A percentile compares a stretch with the other conserved stretches of the same genome.
Evolutionary conservation across 2,888 invertebrate species (phyloP).

Genomic region (Camptogramma bilineatum): DNA sequence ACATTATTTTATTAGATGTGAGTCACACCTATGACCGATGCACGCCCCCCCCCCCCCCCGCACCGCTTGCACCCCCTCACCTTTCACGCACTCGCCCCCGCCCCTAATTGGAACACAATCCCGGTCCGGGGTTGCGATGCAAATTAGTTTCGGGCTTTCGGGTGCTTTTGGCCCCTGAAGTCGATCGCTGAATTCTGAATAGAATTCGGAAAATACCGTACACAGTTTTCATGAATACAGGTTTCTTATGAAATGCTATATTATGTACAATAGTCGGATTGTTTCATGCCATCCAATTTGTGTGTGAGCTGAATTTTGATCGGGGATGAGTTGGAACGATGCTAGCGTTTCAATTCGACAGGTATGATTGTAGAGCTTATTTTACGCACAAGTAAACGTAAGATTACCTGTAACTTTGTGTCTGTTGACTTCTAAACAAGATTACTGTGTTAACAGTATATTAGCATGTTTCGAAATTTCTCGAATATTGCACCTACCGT

Average conservation of each 20-base stretch:
- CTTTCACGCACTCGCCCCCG: slow-evolving; percentile 19
- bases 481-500: no score
- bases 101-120: slow-evolving; percentile 46
- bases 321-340: slow-evolving; percentile 6
- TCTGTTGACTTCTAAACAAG: background rate
- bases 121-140: slow-evolving; percentile 40
- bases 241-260: slow-evolving; percentile 30
- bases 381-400: background rate
- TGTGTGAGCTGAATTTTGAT: slow-evolving; percentile 33
- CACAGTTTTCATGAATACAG: slow-evolving; percentile 30
- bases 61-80: slow-evolving; percentile 5
- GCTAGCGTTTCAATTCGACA: slow-evolving; percentile 10
- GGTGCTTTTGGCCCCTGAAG: slow-evolving; percentile 28
- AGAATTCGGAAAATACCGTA: slow-evolving; percentile 36
- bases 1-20: slow-evolving; percentile 3
- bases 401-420: no score
- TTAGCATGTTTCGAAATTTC: no score
- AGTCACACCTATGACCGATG: slow-evolving; percentile 1
- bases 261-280: slow-evolving; percentile 31
- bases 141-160: slow-evolving; percentile 41
- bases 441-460: no score
- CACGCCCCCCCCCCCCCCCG: slow-evolving; percentile 8
- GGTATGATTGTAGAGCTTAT: slow-evolving; percentile 2
- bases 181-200: slow-evolving; percentile 36
- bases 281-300: slow-evolving; percentile 33